Base-by-base conservation (phyloP, 2,113 vertebrate genomes). In the Brachypteracias leptosomus region DNA sequence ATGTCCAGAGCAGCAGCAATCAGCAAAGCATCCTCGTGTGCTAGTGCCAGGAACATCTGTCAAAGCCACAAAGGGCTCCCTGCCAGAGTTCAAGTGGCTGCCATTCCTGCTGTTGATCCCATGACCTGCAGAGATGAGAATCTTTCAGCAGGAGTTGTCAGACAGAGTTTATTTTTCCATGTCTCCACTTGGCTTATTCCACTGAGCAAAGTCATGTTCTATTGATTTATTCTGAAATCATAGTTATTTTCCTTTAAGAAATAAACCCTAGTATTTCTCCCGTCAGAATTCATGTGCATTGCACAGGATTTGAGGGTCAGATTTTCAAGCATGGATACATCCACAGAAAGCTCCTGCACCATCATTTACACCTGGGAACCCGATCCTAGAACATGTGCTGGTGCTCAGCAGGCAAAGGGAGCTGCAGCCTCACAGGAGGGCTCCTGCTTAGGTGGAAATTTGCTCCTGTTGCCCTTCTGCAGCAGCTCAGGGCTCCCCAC, bases 131-230 rank as follows among this genome's bases (percentile, higher is more conserved):
- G 4, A 92, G 91, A 95, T 78, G 86, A 81, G 91, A 59, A 81
- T 92, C 91, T 96, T 96, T 97, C 96, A 96, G 70, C 96, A 94
- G 77, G 54, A 95, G 74, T 66, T 18, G 3, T 92, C 91, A 89
- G 85, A 13, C 57, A 65, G 57, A 89, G 95, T 96, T 97, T 76
- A 80, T 96, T 96, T 93, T 93, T 73, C 89, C 29, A 13, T 85
- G 87, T 83, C 89, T 96, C 85, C 71, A 2, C 78, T 95, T 85
- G 91, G 91, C 88, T 85, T 82, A 46, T 91, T 93, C 87, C 88
- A 33, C 89, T 0, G 13, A 78, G 33, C 77, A 49, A 82, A 93
- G 95, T 19, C 55, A 77, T 58, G 51, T 76, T 79, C 78, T 82
- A 61, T 54, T 97, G 89, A 88, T 94, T 96, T 94, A 87, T 96